Conservation (phyloP, 2,113 vertebrate genomes). For the Stigmatopora nigra region DNA sequence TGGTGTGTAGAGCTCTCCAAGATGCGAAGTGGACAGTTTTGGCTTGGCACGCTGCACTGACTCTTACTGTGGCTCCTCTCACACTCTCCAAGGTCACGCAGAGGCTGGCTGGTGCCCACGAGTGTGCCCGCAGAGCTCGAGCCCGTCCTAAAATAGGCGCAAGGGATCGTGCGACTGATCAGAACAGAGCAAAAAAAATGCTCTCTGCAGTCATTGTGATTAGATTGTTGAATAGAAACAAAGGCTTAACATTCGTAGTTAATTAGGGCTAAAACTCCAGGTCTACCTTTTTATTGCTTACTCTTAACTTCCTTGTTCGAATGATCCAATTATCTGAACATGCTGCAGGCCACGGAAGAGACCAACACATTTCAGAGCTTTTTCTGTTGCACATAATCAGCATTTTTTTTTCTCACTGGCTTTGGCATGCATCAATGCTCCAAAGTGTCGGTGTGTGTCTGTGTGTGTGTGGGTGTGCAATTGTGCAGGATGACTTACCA, state of each 20-base stretch:
- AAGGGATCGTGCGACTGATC: slow-evolving; percentile 16
- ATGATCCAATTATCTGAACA: slow-evolving; percentile 6
- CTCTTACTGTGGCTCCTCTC: slow-evolving; percentile 54
- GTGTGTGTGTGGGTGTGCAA: background rate
- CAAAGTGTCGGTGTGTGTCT: background rate
- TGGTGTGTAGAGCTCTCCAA: slow-evolving; percentile 29
- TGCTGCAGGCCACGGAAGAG: slow-evolving; percentile 5
- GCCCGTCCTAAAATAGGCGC: slow-evolving; percentile 47
- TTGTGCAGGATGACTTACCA: slow-evolving; percentile 3
- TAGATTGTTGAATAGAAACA: background rate
- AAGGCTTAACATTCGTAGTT: background rate
- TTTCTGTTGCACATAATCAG: background rate
- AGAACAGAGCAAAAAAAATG: slow-evolving; percentile 10
- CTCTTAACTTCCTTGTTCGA: slow-evolving; percentile 6
- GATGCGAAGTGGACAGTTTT: slow-evolving; percentile 44
- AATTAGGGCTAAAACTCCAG: background rate
- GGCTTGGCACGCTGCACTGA: slow-evolving; percentile 39
- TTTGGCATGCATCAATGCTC: background rate
- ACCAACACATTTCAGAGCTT: background rate
- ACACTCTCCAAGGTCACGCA: slow-evolving; percentile 65
- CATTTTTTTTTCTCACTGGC: background rate
- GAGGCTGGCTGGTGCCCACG: slow-evolving; percentile 45
- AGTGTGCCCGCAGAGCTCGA: slow-evolving; percentile 18
- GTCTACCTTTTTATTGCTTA: slow-evolving; percentile 3
- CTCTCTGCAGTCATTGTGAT: slow-evolving; percentile 2